phyloP scores from a whole-genome alignment of 2,797 vertebrate genomes.

The Hoplostethus atlanticus region DNA sequence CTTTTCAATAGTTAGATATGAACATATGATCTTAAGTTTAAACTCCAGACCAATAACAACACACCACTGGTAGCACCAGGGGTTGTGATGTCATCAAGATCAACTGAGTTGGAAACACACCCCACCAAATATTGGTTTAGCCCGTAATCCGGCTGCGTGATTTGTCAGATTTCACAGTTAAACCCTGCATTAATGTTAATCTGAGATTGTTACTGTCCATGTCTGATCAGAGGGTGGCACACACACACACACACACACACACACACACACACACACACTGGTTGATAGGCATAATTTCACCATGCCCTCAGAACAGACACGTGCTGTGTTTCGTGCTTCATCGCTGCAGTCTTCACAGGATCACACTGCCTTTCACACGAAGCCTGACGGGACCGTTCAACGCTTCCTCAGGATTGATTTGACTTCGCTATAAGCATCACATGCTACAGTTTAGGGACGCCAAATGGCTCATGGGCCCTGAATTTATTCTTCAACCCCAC shows the following conservation, averaged over 20 bases:
- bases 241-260: conserved; percentile 35
- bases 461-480: no score
- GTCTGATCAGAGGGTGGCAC: conserved; percentile 50
- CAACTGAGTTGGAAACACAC: conserved; percentile 59
- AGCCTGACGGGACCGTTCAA: conserved; percentile 5
- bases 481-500: no score
- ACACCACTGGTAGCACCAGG: background rate
- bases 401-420: background rate
- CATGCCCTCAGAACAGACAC: background rate
- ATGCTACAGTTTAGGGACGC: no score
- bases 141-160: conserved; percentile 69
- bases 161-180: conserved; percentile 79
- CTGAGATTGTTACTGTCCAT: conserved; percentile 70
- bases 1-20: no score
- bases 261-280: conserved; percentile 6
- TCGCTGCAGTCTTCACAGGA: conserved; percentile 12
- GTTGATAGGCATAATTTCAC: conserved; percentile 4
- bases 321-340: conserved; percentile 19
- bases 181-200: conserved; percentile 79
- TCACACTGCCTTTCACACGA: conserved; percentile 21
- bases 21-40: background rate
- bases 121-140: conserved; percentile 65
- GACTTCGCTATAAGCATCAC: no score
- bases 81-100: conserved; percentile 44
- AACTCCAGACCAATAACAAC: background rate